phyloP scores from a whole-genome alignment of 92 coral and sea anemone genomes.

The Parazoanthus darwini region DNA sequence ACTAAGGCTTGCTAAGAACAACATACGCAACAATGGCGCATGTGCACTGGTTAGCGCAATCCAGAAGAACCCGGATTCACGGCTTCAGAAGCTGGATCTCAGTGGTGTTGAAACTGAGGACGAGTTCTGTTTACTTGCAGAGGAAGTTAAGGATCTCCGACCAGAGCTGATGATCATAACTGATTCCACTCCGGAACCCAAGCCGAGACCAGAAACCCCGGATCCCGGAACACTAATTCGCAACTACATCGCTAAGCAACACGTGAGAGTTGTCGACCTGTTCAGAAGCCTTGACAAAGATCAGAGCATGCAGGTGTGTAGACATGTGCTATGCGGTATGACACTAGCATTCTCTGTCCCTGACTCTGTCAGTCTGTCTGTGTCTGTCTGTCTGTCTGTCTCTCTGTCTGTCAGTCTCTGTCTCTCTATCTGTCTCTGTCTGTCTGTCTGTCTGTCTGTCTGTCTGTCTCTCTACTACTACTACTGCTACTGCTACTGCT shows the following conservation, averaged over 20 bases:
- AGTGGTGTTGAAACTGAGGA: conserved; percentile 61
- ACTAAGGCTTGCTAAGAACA: conserved; percentile 67
- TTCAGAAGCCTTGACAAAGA: conserved; percentile 77
- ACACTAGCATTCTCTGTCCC: no score
- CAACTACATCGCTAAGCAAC: conserved; percentile 82
- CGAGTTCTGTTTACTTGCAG: conserved; percentile 57
- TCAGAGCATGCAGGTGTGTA: conserved; percentile 75
- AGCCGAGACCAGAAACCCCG: conserved; percentile 61
- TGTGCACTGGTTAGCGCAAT: conserved; percentile 66
- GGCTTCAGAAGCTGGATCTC: conserved; percentile 66
- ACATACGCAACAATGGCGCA: conserved; percentile 75
- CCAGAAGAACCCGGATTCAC: conserved; percentile 63
- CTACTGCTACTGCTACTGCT: no score
- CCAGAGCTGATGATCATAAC: conserved; percentile 68
- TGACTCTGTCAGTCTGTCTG: no score
- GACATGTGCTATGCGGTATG: no score
- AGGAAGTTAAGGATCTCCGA: conserved; percentile 55
- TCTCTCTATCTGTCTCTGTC: no score
- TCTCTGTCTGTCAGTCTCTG: no score
- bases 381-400: no score
- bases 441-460: no score
- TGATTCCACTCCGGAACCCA: conserved; percentile 63
- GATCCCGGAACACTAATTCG: conserved; percentile 76
- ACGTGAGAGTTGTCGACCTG: conserved; percentile 79
- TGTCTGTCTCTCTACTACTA: no score